Evolutionary conservation across 2,113 vertebrate genomes (phyloP).

Genomic region (Atrichornis clamosus): DNA sequence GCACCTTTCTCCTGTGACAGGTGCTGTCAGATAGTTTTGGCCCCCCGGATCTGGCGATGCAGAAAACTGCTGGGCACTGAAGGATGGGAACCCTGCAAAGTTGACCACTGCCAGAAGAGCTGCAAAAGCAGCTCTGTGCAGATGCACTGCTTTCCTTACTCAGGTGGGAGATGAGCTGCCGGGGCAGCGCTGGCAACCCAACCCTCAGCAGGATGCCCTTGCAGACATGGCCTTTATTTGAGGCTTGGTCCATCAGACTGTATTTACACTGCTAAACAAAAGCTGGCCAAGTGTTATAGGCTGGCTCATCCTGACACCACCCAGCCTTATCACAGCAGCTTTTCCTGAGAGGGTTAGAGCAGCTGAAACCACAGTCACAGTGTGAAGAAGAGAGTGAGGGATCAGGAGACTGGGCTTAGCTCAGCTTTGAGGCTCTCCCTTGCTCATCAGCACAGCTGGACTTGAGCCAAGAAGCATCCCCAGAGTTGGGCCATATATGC

Average conservation of each 20-base stretch:
- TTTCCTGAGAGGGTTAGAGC: neutral
- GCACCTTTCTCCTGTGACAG: neutral
- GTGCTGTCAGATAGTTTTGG: neutral
- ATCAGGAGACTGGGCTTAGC: neutral
- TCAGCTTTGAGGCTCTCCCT: neutral
- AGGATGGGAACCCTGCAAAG: neutral
- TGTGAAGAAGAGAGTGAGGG: neutral
- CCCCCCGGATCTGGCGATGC: neutral
- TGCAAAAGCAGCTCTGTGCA: neutral
- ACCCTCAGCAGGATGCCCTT: neutral
- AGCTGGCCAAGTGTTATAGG: neutral
- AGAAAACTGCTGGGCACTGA: neutral
- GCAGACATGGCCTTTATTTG: neutral
- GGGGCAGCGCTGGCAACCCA: neutral
- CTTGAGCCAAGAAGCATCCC: neutral
- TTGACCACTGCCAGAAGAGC: rapidly evolving
- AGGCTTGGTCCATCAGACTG: neutral
- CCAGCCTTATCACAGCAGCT: neutral
- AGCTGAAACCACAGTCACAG: neutral
- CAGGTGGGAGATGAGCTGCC: neutral
- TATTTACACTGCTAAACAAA: neutral
- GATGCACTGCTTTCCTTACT: neutral
- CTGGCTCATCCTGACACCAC: neutral
- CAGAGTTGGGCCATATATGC: neutral
- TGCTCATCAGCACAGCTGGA: neutral